A percentile compares a stretch with the other conserved stretches of the same genome.
Evolutionary conservation across 2,888 invertebrate species (phyloP).

Genomic region (Phytoseiulus persimilis): DNA sequence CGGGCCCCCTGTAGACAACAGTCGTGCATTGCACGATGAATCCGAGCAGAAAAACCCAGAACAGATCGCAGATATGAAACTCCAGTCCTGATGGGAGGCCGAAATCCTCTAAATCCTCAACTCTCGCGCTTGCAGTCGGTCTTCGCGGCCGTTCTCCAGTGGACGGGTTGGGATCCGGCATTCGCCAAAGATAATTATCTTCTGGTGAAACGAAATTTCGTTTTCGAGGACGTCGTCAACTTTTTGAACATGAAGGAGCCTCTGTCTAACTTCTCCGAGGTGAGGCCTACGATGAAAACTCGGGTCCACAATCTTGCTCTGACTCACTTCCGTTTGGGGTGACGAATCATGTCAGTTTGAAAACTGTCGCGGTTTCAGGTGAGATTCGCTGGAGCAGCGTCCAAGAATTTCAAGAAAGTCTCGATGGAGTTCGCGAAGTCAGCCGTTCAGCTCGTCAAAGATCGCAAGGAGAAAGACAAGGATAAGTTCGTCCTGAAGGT

Average conservation of each 20-base stretch:
- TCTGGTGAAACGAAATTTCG: conserved; percentile 54
- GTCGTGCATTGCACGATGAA: not conserved
- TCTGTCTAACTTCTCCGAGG: conserved; percentile 39
- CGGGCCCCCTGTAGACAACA: too few species aligned
- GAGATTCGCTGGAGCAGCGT: conserved; percentile 12
- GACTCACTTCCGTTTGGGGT: too few species aligned
- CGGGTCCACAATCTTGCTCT: too few species aligned
- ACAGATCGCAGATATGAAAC: not conserved
- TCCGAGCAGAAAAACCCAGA: not conserved
- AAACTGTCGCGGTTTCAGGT: conserved; percentile 43
- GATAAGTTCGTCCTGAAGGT: conserved; percentile 39
- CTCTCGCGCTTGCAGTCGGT: conserved; percentile 53
- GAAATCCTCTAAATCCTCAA: too few species aligned
- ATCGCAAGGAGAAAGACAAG: conserved; percentile 56
- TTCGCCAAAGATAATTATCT: conserved; percentile 74
- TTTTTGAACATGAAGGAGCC: conserved; percentile 46
- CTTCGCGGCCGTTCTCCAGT: conserved; percentile 59
- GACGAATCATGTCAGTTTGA: conserved; percentile 38
- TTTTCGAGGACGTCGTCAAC: conserved; percentile 48
- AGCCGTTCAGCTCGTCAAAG: conserved; percentile 67
- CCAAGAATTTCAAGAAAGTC: conserved; percentile 65
- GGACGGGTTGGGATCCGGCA: conserved; percentile 81
- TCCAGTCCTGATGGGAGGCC: not conserved
- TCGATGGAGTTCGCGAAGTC: conserved; percentile 73
- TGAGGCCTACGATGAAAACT: conserved; percentile 45